These are phyloP conservation scores for Chymomyza fuscimana DNA, from an alignment of 2,888 invertebrate genomes.

Conservation along the genomic window DNA sequence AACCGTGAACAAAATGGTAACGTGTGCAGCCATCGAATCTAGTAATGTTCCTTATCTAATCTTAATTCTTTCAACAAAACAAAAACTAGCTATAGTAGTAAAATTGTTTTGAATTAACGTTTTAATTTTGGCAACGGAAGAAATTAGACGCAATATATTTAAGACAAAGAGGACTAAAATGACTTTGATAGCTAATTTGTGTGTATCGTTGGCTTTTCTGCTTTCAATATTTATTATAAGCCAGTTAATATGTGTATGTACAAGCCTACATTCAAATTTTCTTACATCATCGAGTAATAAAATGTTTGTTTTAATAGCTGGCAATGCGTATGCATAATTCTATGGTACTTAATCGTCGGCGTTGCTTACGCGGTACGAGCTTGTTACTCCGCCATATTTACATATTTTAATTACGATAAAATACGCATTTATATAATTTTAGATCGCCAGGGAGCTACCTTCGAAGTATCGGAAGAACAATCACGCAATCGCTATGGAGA, in stretches of 20 bases:
- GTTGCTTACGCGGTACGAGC: conserved; percentile 40
- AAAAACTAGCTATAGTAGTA: not conserved
- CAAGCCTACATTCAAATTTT: too few relatives aligned
- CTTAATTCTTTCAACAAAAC: not conserved
- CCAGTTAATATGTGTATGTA: conserved; percentile 49
- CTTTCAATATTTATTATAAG: conserved; percentile 43
- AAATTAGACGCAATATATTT: not conserved
- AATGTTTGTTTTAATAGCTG: conserved; percentile 46
- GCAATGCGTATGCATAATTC: conserved; percentile 52
- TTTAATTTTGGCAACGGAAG: not conserved
- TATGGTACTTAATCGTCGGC: conserved; percentile 33
- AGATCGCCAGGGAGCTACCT: conserved; percentile 71
- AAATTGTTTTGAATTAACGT: not conserved
- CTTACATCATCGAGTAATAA: conserved; percentile 10
- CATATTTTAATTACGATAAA: not conserved
- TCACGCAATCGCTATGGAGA: conserved; percentile 64
- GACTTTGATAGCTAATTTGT: conserved; percentile 46
- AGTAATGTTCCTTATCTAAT: not conserved
- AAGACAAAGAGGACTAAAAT: conserved; percentile 36
- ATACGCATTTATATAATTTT: conserved; percentile 27
- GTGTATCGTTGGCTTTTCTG: conserved; percentile 45
- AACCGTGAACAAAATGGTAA: conserved; percentile 46
- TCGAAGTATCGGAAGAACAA: conserved; percentile 54
- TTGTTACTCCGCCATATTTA: not conserved
- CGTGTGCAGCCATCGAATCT: conserved; percentile 49